Percentiles rank a stretch among this genome's conserved stretches.
These are phyloP conservation scores for Dicrurus megarhynchus DNA, from an alignment of 2,113 vertebrate genomes.

Conservation along the genomic window DNA sequence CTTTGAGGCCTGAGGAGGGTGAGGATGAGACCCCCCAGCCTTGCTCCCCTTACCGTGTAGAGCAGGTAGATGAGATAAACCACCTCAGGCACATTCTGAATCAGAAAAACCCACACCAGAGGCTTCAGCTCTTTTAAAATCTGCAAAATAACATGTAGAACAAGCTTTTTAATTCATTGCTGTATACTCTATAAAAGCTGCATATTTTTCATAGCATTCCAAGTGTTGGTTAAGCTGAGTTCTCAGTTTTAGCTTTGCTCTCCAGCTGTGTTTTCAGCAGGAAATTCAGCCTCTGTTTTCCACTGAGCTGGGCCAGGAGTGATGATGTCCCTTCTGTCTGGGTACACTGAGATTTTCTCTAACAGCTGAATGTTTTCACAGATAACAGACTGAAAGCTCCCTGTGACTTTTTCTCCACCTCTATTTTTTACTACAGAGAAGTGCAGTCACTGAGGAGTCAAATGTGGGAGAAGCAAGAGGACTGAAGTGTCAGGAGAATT, in stretches of 20 bases:
- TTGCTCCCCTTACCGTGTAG: constrained; percentile 64
- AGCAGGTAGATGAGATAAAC: constrained; percentile 80
- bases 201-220: not conserved
- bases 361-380: not conserved
- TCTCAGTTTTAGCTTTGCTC: not conserved
- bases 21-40: not conserved
- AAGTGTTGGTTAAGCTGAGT: not conserved
- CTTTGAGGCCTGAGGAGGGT: not conserved
- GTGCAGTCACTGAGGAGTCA: not conserved
- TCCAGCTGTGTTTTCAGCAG: not conserved
- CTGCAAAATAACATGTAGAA: constrained; percentile 37
- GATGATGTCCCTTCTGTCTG: not conserved
- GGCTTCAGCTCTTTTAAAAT: constrained; percentile 77
- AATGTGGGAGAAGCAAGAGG: not conserved
- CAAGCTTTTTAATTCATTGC: not conserved
- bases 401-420: not conserved
- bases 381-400: not conserved
- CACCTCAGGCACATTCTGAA: constrained; percentile 76
- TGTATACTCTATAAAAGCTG: not conserved
- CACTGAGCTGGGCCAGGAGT: not conserved
- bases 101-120: constrained; percentile 79
- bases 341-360: not conserved
- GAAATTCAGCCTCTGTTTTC: not conserved
- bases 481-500: not conserved
- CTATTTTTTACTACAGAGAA: not conserved